Base-by-base conservation (phyloP, 2,113 vertebrate species). In the Passer montanus region DNA sequence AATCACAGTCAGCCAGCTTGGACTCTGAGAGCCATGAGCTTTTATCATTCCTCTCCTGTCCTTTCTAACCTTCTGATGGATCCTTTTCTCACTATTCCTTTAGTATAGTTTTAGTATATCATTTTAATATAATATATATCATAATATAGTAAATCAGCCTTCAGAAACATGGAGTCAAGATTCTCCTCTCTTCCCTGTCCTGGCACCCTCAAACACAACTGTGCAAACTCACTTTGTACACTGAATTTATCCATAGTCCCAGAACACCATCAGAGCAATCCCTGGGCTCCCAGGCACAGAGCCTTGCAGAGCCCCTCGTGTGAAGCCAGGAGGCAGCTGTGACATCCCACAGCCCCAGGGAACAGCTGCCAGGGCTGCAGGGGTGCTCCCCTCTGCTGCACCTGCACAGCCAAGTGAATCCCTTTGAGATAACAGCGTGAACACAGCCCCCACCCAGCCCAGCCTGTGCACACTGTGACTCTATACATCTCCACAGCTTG, bases 221-320 rank as follows among this genome's bases (percentile, higher is more conserved):
- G 5, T 41, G 39, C 39, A 41, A 41, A 74, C n/a, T 21, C 55
- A 21, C 28, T 81, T 37, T 47, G 60, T 9, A 27, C 13, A 17
- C 11, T 37, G 27, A 16, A 43, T 33, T 41, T 13, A 41, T 41
- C 41, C 44, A 14, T 3, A 6, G 37, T 77, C 27, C 24, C 33
- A n/a, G 49, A 73, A 21, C 3, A 33, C 15, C 7, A 24, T 4
- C 15, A 12, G 39, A 64, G 37, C 60, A 84, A 27, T 26, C 33
- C 35, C 77, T 67, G 24, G 39, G 41, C 43, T 64, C 39, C 44
- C 9, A 84, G 50, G 6, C 14, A 27, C 24, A 21, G 46, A 58
- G 41, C 11, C 26, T 15, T 11, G 33, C 31, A 7, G 0, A 22
- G 9, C 26, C 28, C 13, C 30, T 39, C 14, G 37, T 0, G 12